Evolutionary conservation across 2,113 vertebrate genomes (phyloP).

Genomic region (Phoenicopterus ruber): DNA sequence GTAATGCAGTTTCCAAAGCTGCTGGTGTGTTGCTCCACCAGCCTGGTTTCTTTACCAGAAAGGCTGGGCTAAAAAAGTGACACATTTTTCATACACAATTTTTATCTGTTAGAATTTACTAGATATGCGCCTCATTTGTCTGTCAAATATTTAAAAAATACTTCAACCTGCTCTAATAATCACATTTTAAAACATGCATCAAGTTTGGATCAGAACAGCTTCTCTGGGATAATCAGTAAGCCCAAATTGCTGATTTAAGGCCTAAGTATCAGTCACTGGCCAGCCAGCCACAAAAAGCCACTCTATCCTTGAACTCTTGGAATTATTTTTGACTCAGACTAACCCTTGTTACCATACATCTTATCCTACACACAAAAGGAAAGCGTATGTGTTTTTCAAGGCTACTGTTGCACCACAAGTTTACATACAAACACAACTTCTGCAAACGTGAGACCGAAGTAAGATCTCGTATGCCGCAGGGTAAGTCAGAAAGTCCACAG

Average conservation of each 20-base stretch:
- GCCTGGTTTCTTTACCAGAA: constrained; percentile 27
- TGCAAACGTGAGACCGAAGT: background rate
- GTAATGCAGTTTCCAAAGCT: constrained; percentile 31
- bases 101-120: constrained; percentile 39
- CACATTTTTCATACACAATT: constrained; percentile 16
- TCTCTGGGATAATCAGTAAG: constrained; percentile 48
- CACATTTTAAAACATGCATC: constrained; percentile 57
- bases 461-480: background rate
- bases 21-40: constrained; percentile 41
- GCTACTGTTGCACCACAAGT: constrained; percentile 31
- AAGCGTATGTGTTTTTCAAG: constrained; percentile 39
- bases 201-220: constrained; percentile 55
- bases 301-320: constrained; percentile 24
- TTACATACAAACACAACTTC: constrained; percentile 36
- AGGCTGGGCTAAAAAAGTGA: constrained; percentile 33
- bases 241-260: constrained; percentile 63
- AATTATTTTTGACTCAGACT: constrained; percentile 55
- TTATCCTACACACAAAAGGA: constrained; percentile 32
- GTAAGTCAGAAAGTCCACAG: constrained; percentile 36
- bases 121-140: constrained; percentile 10
- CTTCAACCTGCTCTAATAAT: constrained; percentile 49
- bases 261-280: constrained; percentile 57
- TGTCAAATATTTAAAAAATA: constrained; percentile 50
- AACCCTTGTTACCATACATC: constrained; percentile 10
- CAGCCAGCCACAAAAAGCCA: constrained; percentile 56